A percentile compares a stretch with the other conserved stretches of the same genome.
Evolutionary conservation across 23 tunicate species (phyloP).

Genomic region (Aplidium turbinatum): DNA sequence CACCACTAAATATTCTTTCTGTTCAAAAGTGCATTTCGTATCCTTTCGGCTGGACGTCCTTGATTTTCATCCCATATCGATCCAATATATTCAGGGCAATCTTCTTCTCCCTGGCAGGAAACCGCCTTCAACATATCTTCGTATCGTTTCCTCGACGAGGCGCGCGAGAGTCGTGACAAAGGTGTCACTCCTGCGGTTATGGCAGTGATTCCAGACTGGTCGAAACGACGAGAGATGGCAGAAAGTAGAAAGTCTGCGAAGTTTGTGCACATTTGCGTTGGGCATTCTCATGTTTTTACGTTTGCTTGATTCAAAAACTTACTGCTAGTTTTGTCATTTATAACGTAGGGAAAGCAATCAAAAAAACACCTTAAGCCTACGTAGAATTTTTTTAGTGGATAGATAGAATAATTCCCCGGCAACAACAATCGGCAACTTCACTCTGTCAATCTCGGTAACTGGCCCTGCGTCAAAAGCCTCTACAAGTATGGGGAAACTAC

Average conservation of each 20-base stretch:
- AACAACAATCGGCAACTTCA: too few species aligned
- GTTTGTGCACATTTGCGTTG: neutral
- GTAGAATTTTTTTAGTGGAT: too few species aligned
- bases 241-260: constrained; percentile 27
- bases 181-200: constrained; percentile 45
- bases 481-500: too few species aligned
- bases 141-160: constrained; percentile 7
- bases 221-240: constrained; percentile 19
- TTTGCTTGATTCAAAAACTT: too few species aligned
- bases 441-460: too few species aligned
- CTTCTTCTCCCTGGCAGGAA: constrained; percentile 26
- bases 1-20: too few species aligned
- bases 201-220: constrained; percentile 14
- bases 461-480: too few species aligned
- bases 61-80: constrained; percentile 55
- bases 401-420: too few species aligned
- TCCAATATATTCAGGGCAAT: constrained; percentile 51
- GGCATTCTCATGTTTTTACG: neutral
- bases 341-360: too few species aligned
- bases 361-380: too few species aligned
- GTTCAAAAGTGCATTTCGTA: constrained; percentile 52
- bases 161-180: neutral
- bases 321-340: too few species aligned
- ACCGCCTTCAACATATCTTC: constrained; percentile 30
- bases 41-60: constrained; percentile 49